Evolutionary conservation across 2,888 invertebrate genomes (phyloP), one percentile per base, ranked within the genome.

Genomic region (Nomada goodeniana): DNA sequence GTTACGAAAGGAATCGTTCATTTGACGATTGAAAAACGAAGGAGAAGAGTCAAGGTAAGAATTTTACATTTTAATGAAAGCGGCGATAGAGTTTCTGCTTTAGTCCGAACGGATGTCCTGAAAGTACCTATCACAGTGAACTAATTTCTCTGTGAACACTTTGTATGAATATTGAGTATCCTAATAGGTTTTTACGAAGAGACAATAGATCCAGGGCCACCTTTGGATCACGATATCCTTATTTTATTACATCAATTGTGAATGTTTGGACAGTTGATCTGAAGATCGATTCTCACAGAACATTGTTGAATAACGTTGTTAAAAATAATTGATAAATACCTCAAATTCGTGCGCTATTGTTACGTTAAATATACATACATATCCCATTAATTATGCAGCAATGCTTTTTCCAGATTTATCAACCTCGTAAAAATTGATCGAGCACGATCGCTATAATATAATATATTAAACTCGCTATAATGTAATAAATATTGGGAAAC

Each of bases 401-500:
- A 36, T 36, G 36, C 36, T 36, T 36, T 7, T 36, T 7, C 7
- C 7, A 7, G 5, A 36, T 36, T 36, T 36, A 36, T 36, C 36
- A 36, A 36, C 36, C 36, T 29, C 53, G 9, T 29, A 36, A 36
- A 36, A 20, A 67, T 20, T 53, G 20, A 42, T 68, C 15, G 13
- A 26, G 18, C 55, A 11, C 55, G 68, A 15, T 42, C 11, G 1
- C 36, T 36, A 36, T 7, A 7, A 36, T 36, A 36, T 36, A 7
- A n/a, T 70, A 70, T 70, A 61, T 52, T 75, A 50, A 63, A 63
- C 29, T 36, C 23, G 36, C 23, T 18, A 13, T 9, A 61, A 23
- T 53, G 63, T 71, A 60, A 75, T 67, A 59, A 53, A 67, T 29
- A 53, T 11, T 13, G n/a, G 9, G 15, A 10, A 13, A 5, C 47